Base-by-base conservation (phyloP, 2,888 invertebrate genomes). In the Mythimna impura region DNA sequence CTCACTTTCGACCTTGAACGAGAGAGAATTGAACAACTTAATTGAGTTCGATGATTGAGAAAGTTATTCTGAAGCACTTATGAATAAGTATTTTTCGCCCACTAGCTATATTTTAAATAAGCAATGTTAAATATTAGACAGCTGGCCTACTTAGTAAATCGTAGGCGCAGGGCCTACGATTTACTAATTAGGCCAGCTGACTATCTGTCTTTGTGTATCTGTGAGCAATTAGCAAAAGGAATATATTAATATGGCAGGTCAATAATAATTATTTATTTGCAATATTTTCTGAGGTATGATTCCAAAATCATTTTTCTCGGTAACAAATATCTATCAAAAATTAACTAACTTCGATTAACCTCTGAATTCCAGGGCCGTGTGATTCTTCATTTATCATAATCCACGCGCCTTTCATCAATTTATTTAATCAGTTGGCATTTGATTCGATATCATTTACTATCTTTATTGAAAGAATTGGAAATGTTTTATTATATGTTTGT, bases 191-290 rank as follows among this genome's bases (percentile, higher is more conserved):
- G 78, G 76, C 66, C 76, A 81, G 57, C 12, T 52, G 52, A 62
- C 55, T 62, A 17, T 22, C 14, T 17, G 25, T 43, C 12, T 62
- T 58, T 36, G 52, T 71, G n/a, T 36, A 17, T 73, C 57, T 7
- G 47, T 30, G 20, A 81, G 64, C 50, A 65, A 81, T 76, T 76
- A 76, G 76, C 25, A 69, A 65, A 61, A 62, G 34, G 50, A 52
- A 58, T 77, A 77, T 73, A 64, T 34, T 79, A 34, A 43, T n/a
- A 43, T 47, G 20, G 17, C 14, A 52, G 2, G 12, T 34, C 3
- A 20, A 62, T 8, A 47, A 62, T 12, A 47, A 9, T n/a, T n/a
- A 8, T 36, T 50, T 40, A n/a, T 78, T 55, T 40, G 17, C 9
- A n/a, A 52, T n/a, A 2, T 22, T 9, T 10, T 17, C n/a, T 0